Base-by-base conservation (phyloP, 2,888 invertebrate species). In the Sphaerophoria rueppellii region DNA sequence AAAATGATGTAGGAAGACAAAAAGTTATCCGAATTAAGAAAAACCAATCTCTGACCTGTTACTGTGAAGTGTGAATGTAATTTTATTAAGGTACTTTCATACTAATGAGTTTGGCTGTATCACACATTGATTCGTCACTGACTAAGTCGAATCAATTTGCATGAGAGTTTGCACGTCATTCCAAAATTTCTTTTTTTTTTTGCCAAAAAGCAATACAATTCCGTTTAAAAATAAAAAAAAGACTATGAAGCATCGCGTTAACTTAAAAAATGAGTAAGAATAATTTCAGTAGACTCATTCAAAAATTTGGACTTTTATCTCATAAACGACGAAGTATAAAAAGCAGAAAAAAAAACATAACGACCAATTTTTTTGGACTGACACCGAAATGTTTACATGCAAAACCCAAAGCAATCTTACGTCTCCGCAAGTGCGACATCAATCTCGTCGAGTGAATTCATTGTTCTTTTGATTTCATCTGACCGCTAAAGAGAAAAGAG, bases 391-490 rank as follows among this genome's bases (percentile, higher is more conserved):
- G 43, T 54, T 52, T 43, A 48, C 35, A 43, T 52, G 52, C 34
- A 54, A 24, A 54, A 61, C 4, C 54, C 6, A 69, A 46, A 16
- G 43, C 16, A 43, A 60, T 75, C 75, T 60, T 12, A 67, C 37
- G 57, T 40, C 67, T n/a, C 48, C 24, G n/a, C n/a, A 35, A 81
- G 71, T 65, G 40, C 16, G 75, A 52, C 75, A 71, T 81, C 75
- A 65, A 81, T 81, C 63, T 71, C 43, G 4, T 2, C 24, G 7
- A 14, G 34, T 4, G 43, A 63, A 35, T 58, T 50, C 57, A 70
- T 75, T 70, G 75, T 80, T 74, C 34, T 43, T 77, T n/a, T n/a
- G 6, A 9, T 32, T 40, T 32, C 9, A 40, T 67, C 24, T 54
- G 67, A 40, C 32, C 9, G 70, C 54, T 14, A 43, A 9, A 43